A percentile compares a stretch with the other conserved stretches of the same genome.
Conservation (phyloP, 1,140 invertebrate genomes). For the Proales similis region DNA sequence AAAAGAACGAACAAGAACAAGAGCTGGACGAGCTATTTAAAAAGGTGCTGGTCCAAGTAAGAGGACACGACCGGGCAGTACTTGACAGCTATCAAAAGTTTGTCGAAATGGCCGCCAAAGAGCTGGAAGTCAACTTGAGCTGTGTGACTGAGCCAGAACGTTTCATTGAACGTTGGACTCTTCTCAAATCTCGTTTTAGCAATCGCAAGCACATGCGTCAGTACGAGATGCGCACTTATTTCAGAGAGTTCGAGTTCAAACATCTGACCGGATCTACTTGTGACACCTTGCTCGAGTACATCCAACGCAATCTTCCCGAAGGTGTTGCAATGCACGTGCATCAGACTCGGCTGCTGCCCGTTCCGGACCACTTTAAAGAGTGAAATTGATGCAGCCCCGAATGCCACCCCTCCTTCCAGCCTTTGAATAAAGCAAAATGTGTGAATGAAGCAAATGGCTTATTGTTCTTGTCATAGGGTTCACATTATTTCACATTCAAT, state of each 20-base stretch:
- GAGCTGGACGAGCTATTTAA: slow-evolving; percentile 35
- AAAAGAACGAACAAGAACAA: not conserved
- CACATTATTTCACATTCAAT: too few species aligned
- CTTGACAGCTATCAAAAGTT: slow-evolving; percentile 80
- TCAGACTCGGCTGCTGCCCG: slow-evolving; percentile 8
- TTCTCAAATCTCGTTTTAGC: slow-evolving; percentile 79
- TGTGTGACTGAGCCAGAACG: slow-evolving; percentile 59
- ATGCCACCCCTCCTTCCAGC: too few species aligned
- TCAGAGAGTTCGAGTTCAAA: slow-evolving; percentile 63
- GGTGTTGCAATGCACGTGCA: slow-evolving; percentile 89
- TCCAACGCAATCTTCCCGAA: slow-evolving; percentile 91
- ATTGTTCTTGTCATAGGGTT: not conserved
- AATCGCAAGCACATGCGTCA: slow-evolving; percentile 89
- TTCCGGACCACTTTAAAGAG: slow-evolving; percentile 16
- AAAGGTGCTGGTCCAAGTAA: slow-evolving; percentile 70
- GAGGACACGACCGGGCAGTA: slow-evolving; percentile 75
- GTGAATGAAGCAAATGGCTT: not conserved
- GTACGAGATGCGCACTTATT: slow-evolving; percentile 91
- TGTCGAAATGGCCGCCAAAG: slow-evolving; percentile 64
- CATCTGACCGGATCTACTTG: slow-evolving; percentile 85
- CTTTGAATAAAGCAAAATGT: slow-evolving; percentile 2
- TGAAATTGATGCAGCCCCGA: too few species aligned
- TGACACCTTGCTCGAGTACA: slow-evolving; percentile 89
- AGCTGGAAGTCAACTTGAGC: slow-evolving; percentile 67
- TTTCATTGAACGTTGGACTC: slow-evolving; percentile 61